Base-by-base conservation (phyloP, 2,113 vertebrate species). In the Lophotis ruficrista region DNA sequence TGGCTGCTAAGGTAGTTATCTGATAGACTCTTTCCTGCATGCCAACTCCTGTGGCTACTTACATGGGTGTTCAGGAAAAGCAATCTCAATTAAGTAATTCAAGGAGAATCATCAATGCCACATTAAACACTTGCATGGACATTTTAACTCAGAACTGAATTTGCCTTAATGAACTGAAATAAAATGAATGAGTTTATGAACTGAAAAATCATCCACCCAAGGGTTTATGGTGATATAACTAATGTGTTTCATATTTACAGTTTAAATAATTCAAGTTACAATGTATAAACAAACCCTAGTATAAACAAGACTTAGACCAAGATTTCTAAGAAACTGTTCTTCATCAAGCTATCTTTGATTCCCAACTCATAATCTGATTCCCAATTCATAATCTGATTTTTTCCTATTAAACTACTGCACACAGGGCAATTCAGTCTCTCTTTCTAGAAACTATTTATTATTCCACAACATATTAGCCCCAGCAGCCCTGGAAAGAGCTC, bases 251-350 rank as follows among this genome's bases (percentile, higher is more conserved):
- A 64, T 71, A 81, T 87, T 96, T 83, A 91, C 9, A 3, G 50
- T 85, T 87, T 93, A 90, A 91, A 94, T 94, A 93, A 95, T 82
- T 94, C 45, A 91, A 78, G 30, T 87, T 85, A 79, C 31, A 60
- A 61, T 14, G 22, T 79, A 93, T 25, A 89, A 89, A 89, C 27
- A 85, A 82, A 17, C 12, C 47, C 27, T 61, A 38, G 25, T 58
- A 92, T 43, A 85, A 96, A 77, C 25, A 53, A 80, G 24, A 38
- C 37, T 57, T 66, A 83, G 51, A 69, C 21, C 13, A 91, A 82
- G 27, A 60, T 58, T 92, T 93, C 85, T 86, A 57, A 56, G 64
- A 78, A 92, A 68, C 23, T 28, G 7, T 35, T 83, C 33, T 70
- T 94, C 30, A n/a, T 73, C 18, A 73, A 82, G n/a, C 35, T 75